Evolutionary conservation across 2,797 vertebrate species (phyloP), one percentile per base, ranked within the genome.

Genomic region (Carcharodon carcharias): DNA sequence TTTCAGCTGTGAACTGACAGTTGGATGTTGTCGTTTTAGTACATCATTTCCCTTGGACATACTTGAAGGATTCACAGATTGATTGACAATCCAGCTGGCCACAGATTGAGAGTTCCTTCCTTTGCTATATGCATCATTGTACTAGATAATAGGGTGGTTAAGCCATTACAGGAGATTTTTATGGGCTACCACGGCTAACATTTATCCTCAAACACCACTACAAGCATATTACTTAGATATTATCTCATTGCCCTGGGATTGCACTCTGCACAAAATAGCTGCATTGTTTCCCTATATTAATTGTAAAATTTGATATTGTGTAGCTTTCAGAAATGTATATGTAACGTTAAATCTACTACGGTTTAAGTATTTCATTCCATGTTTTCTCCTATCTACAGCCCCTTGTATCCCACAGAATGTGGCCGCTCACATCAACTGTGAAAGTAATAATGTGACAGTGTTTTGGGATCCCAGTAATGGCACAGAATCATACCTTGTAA

Each of bases 381-480:
- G 40, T 45, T 82, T 82, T 95, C 94, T 54, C 12, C 82, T 96
- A 9, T 92, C 61, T 96, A 58, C 97, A 98, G 98, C 97, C 9
- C 98, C 98, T 40, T 98, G 98, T 96, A 97, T 96, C 96, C 98
- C 98, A 3, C 96, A 96, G 18, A 96, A 96, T 31, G 95, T 98
- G 92, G 96, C 63, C 0, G 97, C 96, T 26, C 35, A 0, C 0
- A 97, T 97, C 8, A 97, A 97, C 0, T 98, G 98, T 96, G 89
- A 97, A 96, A 97, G 96, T 35, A 96, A 97, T 23, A 97, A 96
- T 0, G 97, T 98, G 96, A 31, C 31, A 58, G 21, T 98, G 96
- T 96, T 96, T 21, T 98, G 98, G 98, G 88, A 95, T 1, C 77
- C 93, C n/a, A 97, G 97, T 45, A 77, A 71, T 54, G 98, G 98